These are phyloP conservation scores for Sympetrum striolatum DNA, from an alignment of 2,888 invertebrate species.

Conservation along the genomic window DNA sequence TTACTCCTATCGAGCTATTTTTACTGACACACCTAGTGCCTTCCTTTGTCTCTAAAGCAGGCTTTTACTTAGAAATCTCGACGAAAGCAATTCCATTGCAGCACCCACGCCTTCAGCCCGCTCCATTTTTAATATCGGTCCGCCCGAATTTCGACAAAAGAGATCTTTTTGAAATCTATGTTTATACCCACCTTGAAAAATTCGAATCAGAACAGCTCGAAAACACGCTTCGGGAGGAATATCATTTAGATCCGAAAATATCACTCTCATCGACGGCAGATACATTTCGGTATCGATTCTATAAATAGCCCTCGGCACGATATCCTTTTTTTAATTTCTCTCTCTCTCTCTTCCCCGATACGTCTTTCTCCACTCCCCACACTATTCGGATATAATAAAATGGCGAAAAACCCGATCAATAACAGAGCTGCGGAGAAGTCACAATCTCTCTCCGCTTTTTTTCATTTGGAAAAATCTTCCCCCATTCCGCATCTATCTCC, in stretches of 20 bases:
- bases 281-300: background rate
- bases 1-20: no score
- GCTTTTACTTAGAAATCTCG: no score
- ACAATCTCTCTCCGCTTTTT: background rate
- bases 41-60: no score
- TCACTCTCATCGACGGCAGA: background rate
- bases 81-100: no score
- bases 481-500: background rate
- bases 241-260: background rate
- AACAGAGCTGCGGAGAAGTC: conserved; percentile 26
- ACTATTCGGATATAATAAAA: conserved; percentile 23
- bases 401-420: conserved; percentile 20
- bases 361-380: background rate
- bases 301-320: background rate
- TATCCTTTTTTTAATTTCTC: background rate
- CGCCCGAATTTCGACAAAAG: no score
- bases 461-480: background rate
- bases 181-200: no score
- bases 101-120: no score
- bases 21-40: no score
- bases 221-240: background rate
- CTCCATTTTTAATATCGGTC: no score
- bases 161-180: no score
- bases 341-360: background rate
- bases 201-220: background rate